Evolutionary conservation across 2,888 invertebrate species (phyloP), one percentile per base, ranked within the genome.

Genomic region (Diarsia brunnea): DNA sequence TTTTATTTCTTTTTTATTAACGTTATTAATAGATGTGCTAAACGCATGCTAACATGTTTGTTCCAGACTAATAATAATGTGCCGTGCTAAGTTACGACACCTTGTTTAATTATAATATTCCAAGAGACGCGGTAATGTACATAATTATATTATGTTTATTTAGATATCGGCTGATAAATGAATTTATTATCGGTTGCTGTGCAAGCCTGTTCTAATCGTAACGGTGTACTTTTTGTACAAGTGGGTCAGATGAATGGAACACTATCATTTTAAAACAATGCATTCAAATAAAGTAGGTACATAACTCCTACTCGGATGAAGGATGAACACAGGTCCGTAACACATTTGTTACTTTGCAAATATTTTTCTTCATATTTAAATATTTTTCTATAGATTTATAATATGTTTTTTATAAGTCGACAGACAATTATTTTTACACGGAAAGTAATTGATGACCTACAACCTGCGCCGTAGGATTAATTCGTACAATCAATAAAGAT

Each of bases 1-100:
- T 85, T 85, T 85, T 88, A 84, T 87, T 84, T 86, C 79, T 87
- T 86, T 84, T 87, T 84, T 86, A 84, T 85, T 64, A 79, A 65
- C 51, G 81, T 87, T 87, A 84, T 89, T 86, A 89, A 88, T 89
- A 87, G 84, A 73, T 75, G 78, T 72, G 75, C 79, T 87, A 88
- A 88, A 88, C 79, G 73, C 85, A 74, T 77, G 73, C 78, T 80
- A 79, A 79, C 76, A 73, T 81, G 43, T 79, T 83, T 75, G 75
- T 78, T 77, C n/a, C 72, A 69, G 55, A 67, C 76, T 69, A 78
- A 79, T 72, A 88, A 66, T 66, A 84, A 79, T 77, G 69, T 73
- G 71, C 47, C 71, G 82, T 79, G 70, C 79, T 63, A 79, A 73
- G 70, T 83, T 85, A 75, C 78, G 67, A 87, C 73, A 77, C 68